Percentiles rank a stretch among this genome's conserved stretches.
These are phyloP conservation scores for Coptotermes formosanus DNA, from an alignment of 1,140 invertebrate genomes.

Conservation along the genomic window DNA sequence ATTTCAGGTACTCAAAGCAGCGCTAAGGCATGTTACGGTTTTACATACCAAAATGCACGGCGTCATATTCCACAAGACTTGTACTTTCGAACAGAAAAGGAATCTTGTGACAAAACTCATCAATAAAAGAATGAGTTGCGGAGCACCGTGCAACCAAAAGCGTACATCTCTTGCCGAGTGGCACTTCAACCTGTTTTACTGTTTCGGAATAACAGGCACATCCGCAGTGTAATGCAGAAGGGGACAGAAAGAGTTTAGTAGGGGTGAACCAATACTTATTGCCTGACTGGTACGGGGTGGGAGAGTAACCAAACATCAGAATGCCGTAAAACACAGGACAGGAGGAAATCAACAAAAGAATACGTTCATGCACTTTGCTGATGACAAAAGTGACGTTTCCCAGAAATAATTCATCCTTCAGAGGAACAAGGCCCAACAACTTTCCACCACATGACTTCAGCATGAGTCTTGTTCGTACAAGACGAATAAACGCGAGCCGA, in stretches of 20 bases:
- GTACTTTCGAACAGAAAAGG: too few species aligned
- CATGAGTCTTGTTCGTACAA: too few species aligned
- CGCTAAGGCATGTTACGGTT: too few species aligned
- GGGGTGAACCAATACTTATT: background rate
- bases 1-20: too few species aligned
- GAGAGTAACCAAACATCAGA: background rate
- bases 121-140: background rate
- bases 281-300: background rate
- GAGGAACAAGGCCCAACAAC: too few species aligned
- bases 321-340: background rate
- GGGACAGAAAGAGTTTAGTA: background rate
- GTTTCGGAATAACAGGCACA: background rate
- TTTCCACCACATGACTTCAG: too few species aligned
- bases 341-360: background rate
- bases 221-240: background rate
- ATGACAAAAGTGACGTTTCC: background rate
- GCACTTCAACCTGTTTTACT: constrained; percentile 10
- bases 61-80: too few species aligned
- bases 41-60: too few species aligned
- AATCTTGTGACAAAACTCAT: too few species aligned
- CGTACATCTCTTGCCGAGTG: background rate
- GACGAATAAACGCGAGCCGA: too few species aligned
- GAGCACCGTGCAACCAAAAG: background rate
- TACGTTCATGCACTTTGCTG: background rate
- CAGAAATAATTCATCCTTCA: background rate